Base-by-base conservation (phyloP, 2,888 invertebrate species). In the Scaptomyza flava region DNA sequence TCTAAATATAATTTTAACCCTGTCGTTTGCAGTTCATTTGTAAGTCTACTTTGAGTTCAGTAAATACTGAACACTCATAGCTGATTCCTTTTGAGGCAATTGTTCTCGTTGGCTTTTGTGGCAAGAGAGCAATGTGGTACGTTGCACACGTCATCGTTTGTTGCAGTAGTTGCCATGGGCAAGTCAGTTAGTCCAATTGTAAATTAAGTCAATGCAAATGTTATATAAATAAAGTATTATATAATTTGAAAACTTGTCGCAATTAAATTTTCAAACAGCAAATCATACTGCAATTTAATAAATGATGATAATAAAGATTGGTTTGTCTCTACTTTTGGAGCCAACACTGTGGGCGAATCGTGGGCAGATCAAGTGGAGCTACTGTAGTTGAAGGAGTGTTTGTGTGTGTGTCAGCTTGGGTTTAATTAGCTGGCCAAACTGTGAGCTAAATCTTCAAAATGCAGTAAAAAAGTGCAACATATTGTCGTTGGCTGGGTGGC, bases 391-490 rank as follows among this genome's bases (percentile, higher is more conserved):
- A 9, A 30, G 56, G 27, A 45, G 36, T 45, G 34, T 36, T 17
- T 53, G 41, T 31, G 20, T 50, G n/a, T 31, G 41, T 58, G 20
- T 7, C 17, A 54, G 56, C 58, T 64, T 65, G 75, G 64, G 69
- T 77, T 72, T 87, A 87, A 82, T 82, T 86, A 82, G 82, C 84
- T 75, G 58, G 60, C 67, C 71, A 77, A 81, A 61, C 81, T 87
- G 81, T 84, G 79, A 76, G 79, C 87, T 69, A 71, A 83, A 83
- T 83, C 60, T 66, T 58, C 43, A 52, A 50, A 66, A 54, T 68
- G 73, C 71, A 67, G 81, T 83, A 71, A 82, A 74, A 67, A 71
- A 69, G 71, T 80, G 66, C 77, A 79, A 86, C 72, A 77, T 74
- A 72, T 83, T 86, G 68, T 36, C 61, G 61, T 53, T 61, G 62